Conservation (phyloP, 2,888 invertebrate species). For the Parelbella ahira region DNA sequence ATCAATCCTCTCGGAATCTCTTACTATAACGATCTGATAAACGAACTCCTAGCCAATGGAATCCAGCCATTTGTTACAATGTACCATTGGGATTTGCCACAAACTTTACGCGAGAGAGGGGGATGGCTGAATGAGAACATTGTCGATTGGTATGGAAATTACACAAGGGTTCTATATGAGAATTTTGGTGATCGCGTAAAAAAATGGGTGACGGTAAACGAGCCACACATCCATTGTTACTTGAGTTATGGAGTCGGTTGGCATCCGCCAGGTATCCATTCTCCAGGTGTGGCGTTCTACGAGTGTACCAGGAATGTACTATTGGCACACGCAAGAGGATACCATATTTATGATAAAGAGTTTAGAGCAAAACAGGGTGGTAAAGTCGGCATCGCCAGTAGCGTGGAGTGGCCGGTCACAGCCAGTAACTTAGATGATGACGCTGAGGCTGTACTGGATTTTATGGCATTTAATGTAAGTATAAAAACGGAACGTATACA, state of each 20-base stretch:
- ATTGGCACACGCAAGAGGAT: conserved; percentile 79
- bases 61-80: conserved; percentile 80
- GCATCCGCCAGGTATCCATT: conserved; percentile 39
- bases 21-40: conserved; percentile 82
- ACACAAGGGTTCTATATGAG: conserved; percentile 54
- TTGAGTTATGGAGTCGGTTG: conserved; percentile 44
- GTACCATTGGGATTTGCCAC: conserved; percentile 72
- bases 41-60: conserved; percentile 75
- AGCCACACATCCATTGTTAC: conserved; percentile 67
- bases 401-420: conserved; percentile 31
- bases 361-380: conserved; percentile 70
- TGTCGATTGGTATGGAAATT: conserved; percentile 58
- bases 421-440: conserved; percentile 30
- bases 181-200: conserved; percentile 75
- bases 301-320: conserved; percentile 76
- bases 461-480: conserved; percentile 31
- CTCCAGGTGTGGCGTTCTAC: conserved; percentile 74
- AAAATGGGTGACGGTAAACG: conserved; percentile 85
- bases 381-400: conserved; percentile 32
- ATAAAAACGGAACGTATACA: too few species aligned
- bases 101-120: conserved; percentile 64
- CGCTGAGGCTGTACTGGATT: conserved; percentile 32
- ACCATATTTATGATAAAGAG: conserved; percentile 74
- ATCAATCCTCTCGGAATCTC: conserved; percentile 76
- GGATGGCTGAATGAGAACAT: conserved; percentile 63